Evolutionary conservation across 2,888 invertebrate species (phyloP), one percentile per base, ranked within the genome.

Genomic region (Chymomyza caudatula): DNA sequence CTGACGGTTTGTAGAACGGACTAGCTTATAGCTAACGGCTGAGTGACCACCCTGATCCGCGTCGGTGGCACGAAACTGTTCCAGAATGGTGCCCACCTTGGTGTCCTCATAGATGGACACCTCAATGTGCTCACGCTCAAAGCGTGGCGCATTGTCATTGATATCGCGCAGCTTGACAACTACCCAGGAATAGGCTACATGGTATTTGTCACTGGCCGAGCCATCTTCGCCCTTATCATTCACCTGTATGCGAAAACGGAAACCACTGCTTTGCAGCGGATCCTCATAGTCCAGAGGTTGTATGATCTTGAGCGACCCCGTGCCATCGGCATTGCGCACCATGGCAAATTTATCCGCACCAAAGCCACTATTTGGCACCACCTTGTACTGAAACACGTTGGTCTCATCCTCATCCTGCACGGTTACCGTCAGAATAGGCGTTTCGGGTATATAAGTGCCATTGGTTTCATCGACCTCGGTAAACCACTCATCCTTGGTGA

Each of bases 331-430:
- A 91, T 97, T 97, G 73, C 97, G 93, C 57, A 97, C 97, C 97
- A 97, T 97, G 37, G 96, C 97, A 91, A 97, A 97, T 90, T 97
- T 97, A 90, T 97, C 97, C 61, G 97, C 96, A 68, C 97, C 97
- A 89, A 97, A 97, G 23, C 97, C 97, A 89, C 96, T 96, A 89
- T 95, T 96, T 89, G 97, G 96, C 82, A 97, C 95, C 59, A 96
- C 95, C 92, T 97, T 97, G 88, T 97, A 97, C 87, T 97, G 97
- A 91, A 97, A 97, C 90, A 96, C 96, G 90, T 97, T 97, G 0
- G 97, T 97, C 91, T 97, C 97, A 87, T 97, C 97, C 89, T 97
- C 97, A 86, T 97, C 97, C 88, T 97, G 97, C 63, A 97, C 97
- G 1, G 97, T 97, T 0, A 97, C 97, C 2, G 97, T 97, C 22